Evolutionary conservation across 2,797 vertebrate genomes (phyloP).

Genomic region (Tachyglossus aculeatus): DNA sequence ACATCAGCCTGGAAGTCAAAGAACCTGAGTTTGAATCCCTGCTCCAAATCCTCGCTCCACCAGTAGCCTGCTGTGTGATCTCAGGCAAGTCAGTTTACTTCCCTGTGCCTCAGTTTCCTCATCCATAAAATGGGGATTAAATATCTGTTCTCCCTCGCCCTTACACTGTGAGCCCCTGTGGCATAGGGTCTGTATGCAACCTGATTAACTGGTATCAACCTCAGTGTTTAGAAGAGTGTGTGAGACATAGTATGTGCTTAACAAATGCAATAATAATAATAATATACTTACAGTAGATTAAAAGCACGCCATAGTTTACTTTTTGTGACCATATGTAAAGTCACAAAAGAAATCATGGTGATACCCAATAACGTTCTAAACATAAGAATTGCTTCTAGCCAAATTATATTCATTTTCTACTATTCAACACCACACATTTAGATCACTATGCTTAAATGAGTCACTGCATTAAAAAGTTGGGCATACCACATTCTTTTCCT

Average conservation of each 20-base stretch:
- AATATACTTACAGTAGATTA: too few relatives aligned
- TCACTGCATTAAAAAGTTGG: background rate
- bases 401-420: background rate
- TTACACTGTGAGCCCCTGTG: too few relatives aligned
- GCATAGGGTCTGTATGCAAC: too few relatives aligned
- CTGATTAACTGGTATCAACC: too few relatives aligned
- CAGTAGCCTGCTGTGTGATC: too few relatives aligned
- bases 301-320: background rate
- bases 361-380: constrained; percentile 1
- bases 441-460: constrained; percentile 3
- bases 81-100: too few relatives aligned
- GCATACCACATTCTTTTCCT: background rate
- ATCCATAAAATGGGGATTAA: too few relatives aligned
- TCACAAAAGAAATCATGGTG: background rate
- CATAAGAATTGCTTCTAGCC: background rate
- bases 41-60: background rate
- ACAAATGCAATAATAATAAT: too few relatives aligned
- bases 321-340: background rate
- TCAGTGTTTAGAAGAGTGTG: too few relatives aligned
- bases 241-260: too few relatives aligned
- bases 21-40: background rate
- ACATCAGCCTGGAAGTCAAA: background rate
- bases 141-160: too few relatives aligned
- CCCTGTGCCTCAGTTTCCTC: too few relatives aligned
- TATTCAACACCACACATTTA: background rate